Conservation (phyloP, 2,113 vertebrate species). For the Pluvialis apricaria region DNA sequence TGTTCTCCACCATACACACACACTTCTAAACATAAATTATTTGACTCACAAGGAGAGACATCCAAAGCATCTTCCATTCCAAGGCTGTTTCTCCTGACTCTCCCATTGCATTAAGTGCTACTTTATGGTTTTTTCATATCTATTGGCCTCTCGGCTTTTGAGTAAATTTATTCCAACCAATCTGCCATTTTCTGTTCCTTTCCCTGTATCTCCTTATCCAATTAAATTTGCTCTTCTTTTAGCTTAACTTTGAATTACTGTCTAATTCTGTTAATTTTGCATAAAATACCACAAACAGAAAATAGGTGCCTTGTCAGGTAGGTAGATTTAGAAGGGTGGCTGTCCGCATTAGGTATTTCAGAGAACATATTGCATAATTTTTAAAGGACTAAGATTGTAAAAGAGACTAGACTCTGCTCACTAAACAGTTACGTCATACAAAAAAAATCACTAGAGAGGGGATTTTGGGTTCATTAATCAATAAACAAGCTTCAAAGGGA, state of each 20-base stretch:
- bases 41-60: not conserved
- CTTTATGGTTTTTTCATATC: not conserved
- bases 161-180: not conserved
- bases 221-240: not conserved
- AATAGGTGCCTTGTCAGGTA: not conserved
- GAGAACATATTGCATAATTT: not conserved
- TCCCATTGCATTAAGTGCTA: not conserved
- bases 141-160: not conserved
- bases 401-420: not conserved
- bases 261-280: not conserved
- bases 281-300: not conserved
- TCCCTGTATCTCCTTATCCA: not conserved
- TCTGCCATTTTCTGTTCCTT: not conserved
- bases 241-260: not conserved
- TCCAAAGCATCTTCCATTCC: not conserved
- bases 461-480: not conserved
- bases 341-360: not conserved
- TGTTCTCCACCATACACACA: not conserved
- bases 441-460: not conserved
- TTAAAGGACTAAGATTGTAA: not conserved
- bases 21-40: not conserved
- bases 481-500: not conserved
- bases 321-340: not conserved
- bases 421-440: not conserved
- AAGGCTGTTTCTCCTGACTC: not conserved